phyloP scores from a whole-genome alignment of 2,797 vertebrate genomes.

The Okamejei kenojei region DNA sequence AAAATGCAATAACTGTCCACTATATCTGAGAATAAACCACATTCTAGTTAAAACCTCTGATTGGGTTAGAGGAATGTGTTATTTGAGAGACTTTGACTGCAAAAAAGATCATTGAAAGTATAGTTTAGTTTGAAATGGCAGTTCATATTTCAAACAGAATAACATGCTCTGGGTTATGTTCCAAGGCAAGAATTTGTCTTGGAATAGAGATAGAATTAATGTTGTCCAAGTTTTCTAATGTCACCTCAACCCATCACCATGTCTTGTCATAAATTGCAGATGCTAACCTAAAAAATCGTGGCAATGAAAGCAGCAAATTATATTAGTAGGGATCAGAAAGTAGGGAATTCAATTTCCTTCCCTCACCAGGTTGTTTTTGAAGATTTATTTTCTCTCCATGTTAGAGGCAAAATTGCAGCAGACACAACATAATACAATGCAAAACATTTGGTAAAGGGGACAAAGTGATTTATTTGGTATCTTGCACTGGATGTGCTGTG shows the following conservation, averaged over 20 bases:
- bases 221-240: not conserved
- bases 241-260: not conserved
- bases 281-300: not conserved
- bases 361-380: not conserved
- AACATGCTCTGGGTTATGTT: not conserved
- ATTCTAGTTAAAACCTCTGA: not conserved
- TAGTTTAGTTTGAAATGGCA: not conserved
- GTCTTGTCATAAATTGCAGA: conserved; percentile 4
- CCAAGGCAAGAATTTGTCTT: not conserved
- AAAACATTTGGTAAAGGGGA: not conserved
- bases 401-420: not conserved
- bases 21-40: not conserved
- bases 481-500: not conserved
- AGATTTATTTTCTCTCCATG: not conserved
- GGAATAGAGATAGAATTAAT: not conserved
- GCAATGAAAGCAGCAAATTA: not conserved
- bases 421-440: not conserved
- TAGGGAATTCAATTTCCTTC: not conserved
- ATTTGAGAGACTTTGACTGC: not conserved
- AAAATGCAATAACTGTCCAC: not conserved
- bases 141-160: not conserved
- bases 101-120: not conserved
- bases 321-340: not conserved
- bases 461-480: not conserved
- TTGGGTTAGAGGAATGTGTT: not conserved